Evolutionary conservation across 2,797 vertebrate genomes (phyloP).

Genomic region (Phrynocephalus guinanensis): DNA sequence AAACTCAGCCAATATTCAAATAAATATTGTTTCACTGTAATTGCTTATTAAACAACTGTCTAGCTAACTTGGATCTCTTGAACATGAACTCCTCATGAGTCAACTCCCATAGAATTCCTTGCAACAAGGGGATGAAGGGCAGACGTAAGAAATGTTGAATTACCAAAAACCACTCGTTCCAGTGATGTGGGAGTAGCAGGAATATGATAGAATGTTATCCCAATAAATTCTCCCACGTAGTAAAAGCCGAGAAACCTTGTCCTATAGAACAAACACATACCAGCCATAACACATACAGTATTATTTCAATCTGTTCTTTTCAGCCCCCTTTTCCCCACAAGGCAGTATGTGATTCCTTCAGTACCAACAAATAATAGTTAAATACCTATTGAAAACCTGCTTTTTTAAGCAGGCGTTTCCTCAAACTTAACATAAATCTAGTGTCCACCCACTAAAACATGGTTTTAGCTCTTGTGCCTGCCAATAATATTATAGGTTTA

Average conservation of each 20-base stretch:
- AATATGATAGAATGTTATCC: neutral
- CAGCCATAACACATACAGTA: neutral
- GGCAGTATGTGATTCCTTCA: neutral
- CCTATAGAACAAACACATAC: neutral
- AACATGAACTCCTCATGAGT: neutral
- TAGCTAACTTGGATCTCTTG: neutral
- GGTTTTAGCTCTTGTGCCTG: too few species aligned
- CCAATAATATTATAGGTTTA: too few species aligned
- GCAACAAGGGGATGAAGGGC: too few species aligned
- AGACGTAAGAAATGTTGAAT: too few species aligned
- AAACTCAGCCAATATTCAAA: neutral
- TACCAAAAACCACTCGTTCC: too few species aligned
- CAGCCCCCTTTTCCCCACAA: neutral
- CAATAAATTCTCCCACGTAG: neutral
- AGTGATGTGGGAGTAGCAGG: neutral
- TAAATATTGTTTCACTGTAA: neutral
- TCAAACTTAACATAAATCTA: too few species aligned
- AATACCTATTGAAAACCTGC: too few species aligned
- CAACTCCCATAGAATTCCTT: too few species aligned
- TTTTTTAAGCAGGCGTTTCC: too few species aligned
- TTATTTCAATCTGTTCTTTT: neutral
- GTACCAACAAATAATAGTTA: neutral
- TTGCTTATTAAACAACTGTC: neutral
- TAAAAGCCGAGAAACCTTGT: too few species aligned
- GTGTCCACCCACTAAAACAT: too few species aligned